These are phyloP conservation scores for Globodera rostochiensis DNA, from an alignment of 1,140 invertebrate species.

Conservation along the genomic window DNA sequence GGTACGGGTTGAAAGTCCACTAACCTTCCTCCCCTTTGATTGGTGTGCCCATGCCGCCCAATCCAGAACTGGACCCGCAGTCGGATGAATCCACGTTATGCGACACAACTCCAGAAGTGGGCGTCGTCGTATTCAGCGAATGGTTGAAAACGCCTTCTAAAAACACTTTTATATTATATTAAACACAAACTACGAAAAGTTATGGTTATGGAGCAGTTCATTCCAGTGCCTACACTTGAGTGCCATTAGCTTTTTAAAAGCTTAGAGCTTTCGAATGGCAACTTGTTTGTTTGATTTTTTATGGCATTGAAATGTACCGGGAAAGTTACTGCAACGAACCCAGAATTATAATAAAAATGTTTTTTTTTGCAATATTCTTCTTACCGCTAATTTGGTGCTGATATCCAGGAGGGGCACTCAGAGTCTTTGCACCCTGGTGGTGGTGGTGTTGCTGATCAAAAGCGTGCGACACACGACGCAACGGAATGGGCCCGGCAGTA, in stretches of 20 bases:
- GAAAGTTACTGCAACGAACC: no score
- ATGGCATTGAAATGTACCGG: no score
- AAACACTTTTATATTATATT: no score
- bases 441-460: constrained; percentile 18
- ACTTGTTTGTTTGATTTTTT: no score
- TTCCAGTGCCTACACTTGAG: no score
- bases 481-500: not conserved
- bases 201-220: no score
- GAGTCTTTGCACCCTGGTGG: not conserved
- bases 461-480: constrained; percentile 12
- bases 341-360: not conserved
- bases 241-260: no score
- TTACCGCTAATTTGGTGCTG: constrained; percentile 17
- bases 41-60: constrained; percentile 52
- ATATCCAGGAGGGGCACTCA: constrained; percentile 8
- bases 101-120: not conserved
- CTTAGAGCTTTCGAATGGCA: no score
- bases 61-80: constrained; percentile 59
- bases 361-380: not conserved
- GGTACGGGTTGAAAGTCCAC: not conserved
- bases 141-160: not conserved
- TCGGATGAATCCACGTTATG: constrained; percentile 50
- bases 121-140: constrained; percentile 1
- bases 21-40: constrained; percentile 14
- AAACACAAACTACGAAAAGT: no score